Percentiles rank a stretch among this genome's conserved stretches.
These are phyloP conservation scores for Bagarius yarrelli DNA, from an alignment of 2,113 vertebrate genomes.

Conservation along the genomic window DNA sequence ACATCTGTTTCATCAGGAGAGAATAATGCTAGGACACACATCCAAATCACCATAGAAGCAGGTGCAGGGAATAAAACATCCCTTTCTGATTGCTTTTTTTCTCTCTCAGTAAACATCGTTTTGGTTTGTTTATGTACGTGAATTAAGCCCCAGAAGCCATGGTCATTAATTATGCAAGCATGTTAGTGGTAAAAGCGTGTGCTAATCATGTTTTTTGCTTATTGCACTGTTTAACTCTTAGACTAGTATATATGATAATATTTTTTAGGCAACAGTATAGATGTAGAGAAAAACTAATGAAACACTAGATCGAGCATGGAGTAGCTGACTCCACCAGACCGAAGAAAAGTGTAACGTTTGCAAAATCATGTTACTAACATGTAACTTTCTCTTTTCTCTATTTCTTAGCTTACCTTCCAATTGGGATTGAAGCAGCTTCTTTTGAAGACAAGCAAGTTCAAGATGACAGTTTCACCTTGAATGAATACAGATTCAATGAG, in stretches of 20 bases:
- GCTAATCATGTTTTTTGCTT: slow-evolving; percentile 29
- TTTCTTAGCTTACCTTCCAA: slow-evolving; percentile 90
- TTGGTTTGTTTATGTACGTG: slow-evolving; percentile 18
- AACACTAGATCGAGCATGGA: neutral
- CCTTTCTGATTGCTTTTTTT: slow-evolving; percentile 9
- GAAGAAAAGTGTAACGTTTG: neutral
- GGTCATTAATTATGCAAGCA: slow-evolving; percentile 9
- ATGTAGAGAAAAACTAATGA: neutral
- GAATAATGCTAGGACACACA: slow-evolving; percentile 79
- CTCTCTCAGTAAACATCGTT: neutral
- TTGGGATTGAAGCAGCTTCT: slow-evolving; percentile 84
- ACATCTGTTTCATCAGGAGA: slow-evolving; percentile 74
- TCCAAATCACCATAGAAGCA: slow-evolving; percentile 1
- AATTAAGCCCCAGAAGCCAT: slow-evolving; percentile 28
- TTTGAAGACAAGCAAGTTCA: slow-evolving; percentile 81
- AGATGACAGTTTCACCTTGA: slow-evolving; percentile 84
- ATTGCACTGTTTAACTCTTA: slow-evolving; percentile 25
- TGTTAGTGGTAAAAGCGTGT: slow-evolving; percentile 25
- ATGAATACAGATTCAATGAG: slow-evolving; percentile 82
- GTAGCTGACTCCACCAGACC: too few species aligned
- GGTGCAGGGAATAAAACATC: neutral
- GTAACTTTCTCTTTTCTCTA: slow-evolving; percentile 51
- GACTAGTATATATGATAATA: neutral
- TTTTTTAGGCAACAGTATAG: slow-evolving; percentile 2
- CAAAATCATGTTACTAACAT: neutral